Evolutionary conservation across 1,140 invertebrate species (phyloP), one percentile per base, ranked within the genome.

Genomic region (Eulimnadia texana): DNA sequence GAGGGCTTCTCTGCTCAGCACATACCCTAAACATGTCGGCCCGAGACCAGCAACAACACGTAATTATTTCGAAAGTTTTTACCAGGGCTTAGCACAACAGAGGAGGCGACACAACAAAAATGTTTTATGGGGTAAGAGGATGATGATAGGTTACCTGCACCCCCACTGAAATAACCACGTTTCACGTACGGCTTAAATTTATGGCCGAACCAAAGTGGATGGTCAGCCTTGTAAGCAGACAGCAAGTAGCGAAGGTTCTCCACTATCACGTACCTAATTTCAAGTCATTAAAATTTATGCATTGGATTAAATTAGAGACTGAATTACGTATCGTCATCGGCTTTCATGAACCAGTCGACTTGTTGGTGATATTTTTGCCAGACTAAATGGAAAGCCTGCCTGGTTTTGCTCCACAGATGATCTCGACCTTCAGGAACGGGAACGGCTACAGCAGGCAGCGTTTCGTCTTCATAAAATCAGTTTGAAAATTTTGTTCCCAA

Each of bases 111-210:
- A n/a, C n/a, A n/a, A n/a, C n/a, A n/a, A n/a, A n/a, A n/a, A n/a
- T n/a, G n/a, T n/a, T n/a, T n/a, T n/a, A n/a, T n/a, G n/a, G n/a
- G n/a, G n/a, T n/a, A n/a, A n/a, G n/a, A n/a, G n/a, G n/a, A n/a
- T 52, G 54, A 19, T 9, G 19, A 20, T 23, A n/a, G 20, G 11
- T 24, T 57, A 57, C 55, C 62, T 60, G 60, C 60, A 20, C 91
- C 91, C 11, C 92, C 92, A 69, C 89, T 93, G 90, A 95, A 94
- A 71, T 96, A 96, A 0, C 93, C 92, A 74, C 92, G 82, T 63
- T 84, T 83, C 0, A 90, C 86, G 66, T 84, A 91, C 0, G 87
- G 88, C 68, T 93, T 92, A 70, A 94, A 94, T 49, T 85, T 78
- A 68, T 89, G 92, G 0, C 92, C 92, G 68, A 93, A 93, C 70